Evolutionary conservation across 2,113 vertebrate species (phyloP).

Genomic region (Phyllostomus discolor): DNA sequence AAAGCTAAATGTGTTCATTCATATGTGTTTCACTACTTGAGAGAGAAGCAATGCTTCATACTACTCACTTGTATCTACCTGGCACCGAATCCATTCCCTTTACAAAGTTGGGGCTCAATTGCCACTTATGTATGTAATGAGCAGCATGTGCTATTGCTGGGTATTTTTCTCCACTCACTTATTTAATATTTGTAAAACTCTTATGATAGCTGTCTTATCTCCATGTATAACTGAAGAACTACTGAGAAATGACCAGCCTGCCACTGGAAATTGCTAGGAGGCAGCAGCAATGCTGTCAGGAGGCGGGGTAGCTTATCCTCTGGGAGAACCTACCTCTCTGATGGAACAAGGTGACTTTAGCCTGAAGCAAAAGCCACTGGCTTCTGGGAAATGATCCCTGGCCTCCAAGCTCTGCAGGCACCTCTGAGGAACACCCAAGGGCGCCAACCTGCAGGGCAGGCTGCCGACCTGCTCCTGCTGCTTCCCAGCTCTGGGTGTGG

Average conservation of each 20-base stretch:
- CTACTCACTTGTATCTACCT: background rate
- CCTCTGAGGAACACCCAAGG: background rate
- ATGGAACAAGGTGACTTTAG: background rate
- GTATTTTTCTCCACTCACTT: background rate
- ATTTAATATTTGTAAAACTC: background rate
- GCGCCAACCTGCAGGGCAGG: background rate
- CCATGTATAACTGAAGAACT: background rate
- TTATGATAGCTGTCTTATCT: background rate
- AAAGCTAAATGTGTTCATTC: background rate
- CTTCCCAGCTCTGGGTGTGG: fast-evolving
- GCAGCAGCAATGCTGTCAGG: background rate
- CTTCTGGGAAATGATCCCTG: background rate
- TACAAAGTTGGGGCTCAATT: background rate
- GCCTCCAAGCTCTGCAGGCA: background rate
- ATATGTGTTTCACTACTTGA: background rate
- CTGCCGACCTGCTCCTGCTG: background rate
- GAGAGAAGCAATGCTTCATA: background rate
- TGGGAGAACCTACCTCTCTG: background rate
- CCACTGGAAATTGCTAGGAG: background rate
- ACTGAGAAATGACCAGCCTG: background rate
- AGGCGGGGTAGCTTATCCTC: background rate
- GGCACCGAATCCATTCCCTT: background rate
- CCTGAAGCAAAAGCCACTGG: background rate
- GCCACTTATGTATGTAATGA: background rate
- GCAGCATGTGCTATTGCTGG: background rate